Base-by-base conservation (phyloP, 1,140 invertebrate species). In the Diorhabda sublineata region DNA sequence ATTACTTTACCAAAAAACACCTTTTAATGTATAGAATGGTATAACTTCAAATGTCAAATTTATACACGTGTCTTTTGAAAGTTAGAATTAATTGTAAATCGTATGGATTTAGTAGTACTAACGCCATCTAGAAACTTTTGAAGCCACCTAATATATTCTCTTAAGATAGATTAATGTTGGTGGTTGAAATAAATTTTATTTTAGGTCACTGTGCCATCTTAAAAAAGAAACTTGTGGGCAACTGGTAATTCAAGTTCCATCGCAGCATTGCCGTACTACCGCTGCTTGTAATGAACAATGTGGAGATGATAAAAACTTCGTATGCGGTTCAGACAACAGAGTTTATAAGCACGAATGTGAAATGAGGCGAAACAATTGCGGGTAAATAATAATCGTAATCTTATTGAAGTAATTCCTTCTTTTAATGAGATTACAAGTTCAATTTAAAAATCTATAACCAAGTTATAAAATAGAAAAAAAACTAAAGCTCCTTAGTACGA, bases 281-380 rank as follows among this genome's bases (percentile, higher is more conserved):
- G 91, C 91, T 0, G 86, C 89, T 7, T 96, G 93, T 82, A 90
- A 94, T 74, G 85, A 89, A 58, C 86, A 89, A 73, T 92, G 91
- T 76, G 84, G 85, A 66, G 89, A 90, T 42, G 88, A 90, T 8
- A 85, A 88, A 62, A 86, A 89, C 69, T 94, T 93, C 74, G 93
- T 97, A 58, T 98, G 96, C 81, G 95, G 93, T 42, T 96, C 92
- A 4, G 94, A 98, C 80, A 93, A 93, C 78, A 90, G 92, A 77
- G 91, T 96, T 73, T 98, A 98, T 83, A 87, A 90, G 73, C 97
- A 93, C 80, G 91, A 94, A 80, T 98, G 96, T 78, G 91, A 95
- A 79, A 96, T 98, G 94, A 91, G 91, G 79, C 88, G 90, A 77
- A 89, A 92, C 79, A 96, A 96, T 81, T 97, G 94, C 82, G 94